Conservation (phyloP, 2,797 vertebrate genomes). For the Pogoniulus pusillus region DNA sequence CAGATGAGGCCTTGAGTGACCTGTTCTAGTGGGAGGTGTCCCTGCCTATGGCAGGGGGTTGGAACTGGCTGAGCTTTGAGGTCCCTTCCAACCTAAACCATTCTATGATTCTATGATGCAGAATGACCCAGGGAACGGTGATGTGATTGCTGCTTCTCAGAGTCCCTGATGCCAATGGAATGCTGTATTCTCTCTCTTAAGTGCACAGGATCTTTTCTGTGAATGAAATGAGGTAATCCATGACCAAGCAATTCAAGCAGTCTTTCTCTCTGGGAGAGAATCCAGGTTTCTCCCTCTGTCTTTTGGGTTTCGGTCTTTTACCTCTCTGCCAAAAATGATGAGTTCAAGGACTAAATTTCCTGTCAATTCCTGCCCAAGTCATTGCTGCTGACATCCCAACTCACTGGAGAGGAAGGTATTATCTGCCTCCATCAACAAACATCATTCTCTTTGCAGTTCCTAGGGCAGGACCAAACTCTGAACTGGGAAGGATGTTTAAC, state of each 20-base stretch:
- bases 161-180: neutral
- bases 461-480: slow-evolving; percentile 35
- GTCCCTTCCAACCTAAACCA: no score
- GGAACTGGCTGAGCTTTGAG: no score
- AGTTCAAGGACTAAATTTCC: slow-evolving; percentile 41
- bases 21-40: no score
- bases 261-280: slow-evolving; percentile 6
- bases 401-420: slow-evolving; percentile 23
- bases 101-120: no score
- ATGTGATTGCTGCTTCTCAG: neutral
- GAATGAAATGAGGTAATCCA: slow-evolving; percentile 21
- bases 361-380: neutral
- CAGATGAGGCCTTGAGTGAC: no score
- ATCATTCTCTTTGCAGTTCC: neutral
- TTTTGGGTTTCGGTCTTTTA: neutral
- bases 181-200: neutral
- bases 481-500: slow-evolving; percentile 20
- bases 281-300: slow-evolving; percentile 14
- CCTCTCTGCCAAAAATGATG: neutral
- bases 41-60: no score
- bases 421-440: slow-evolving; percentile 42
- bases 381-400: neutral
- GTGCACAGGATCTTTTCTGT: neutral
- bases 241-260: slow-evolving; percentile 5
- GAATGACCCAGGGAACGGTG: neutral